Evolutionary conservation across 2,888 invertebrate species (phyloP), one percentile per base, ranked within the genome.

Genomic region (Parthenolecanium corni): DNA sequence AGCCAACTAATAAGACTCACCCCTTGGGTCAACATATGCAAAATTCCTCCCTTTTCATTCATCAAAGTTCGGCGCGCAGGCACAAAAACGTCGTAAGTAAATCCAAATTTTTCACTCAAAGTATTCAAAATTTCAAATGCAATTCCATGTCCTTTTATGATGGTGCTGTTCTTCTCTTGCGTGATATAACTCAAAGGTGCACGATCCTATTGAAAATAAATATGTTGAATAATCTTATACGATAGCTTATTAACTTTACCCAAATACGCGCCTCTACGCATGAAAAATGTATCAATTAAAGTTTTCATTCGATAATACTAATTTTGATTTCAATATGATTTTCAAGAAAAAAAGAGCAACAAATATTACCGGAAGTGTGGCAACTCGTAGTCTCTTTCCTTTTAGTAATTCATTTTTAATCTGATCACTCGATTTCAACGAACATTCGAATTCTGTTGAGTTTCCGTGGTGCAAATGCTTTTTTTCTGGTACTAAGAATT

Each of bases 41-140:
- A 75, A 20, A 89, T 72, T 9, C 87, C 86, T 0, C 76, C 78
- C 0, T 68, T 70, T 0, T 71, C 71, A 9, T 77, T 76, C 0
- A 84, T 83, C 66, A 84, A 78, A 9, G 78, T 76, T 70, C 85
- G 82, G 47, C 75, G 76, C 6, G 77, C 74, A 0, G 88, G 86
- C 52, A 78, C 72, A 14, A 85, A 72, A 1, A 89, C 77, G 14
- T 82, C 81, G 69, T 85, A 89, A 0, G 83, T 83, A 66, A 90
- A 89, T 67, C 86, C 83, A 67, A 82, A 83, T 68, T 81, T 82
- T 62, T 81, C 72, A 47, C 79, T 79, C 2, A 90, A 75, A 52
- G 88, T 81, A 24, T 84, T 74, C 11, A 90, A 73, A 57, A 90
- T 73, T 57, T 80, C 76, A 70, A 89, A 89, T 0, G 88, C 84